Evolutionary conservation across 2,797 vertebrate species (phyloP).

Genomic region (Myotis pilosus): DNA sequence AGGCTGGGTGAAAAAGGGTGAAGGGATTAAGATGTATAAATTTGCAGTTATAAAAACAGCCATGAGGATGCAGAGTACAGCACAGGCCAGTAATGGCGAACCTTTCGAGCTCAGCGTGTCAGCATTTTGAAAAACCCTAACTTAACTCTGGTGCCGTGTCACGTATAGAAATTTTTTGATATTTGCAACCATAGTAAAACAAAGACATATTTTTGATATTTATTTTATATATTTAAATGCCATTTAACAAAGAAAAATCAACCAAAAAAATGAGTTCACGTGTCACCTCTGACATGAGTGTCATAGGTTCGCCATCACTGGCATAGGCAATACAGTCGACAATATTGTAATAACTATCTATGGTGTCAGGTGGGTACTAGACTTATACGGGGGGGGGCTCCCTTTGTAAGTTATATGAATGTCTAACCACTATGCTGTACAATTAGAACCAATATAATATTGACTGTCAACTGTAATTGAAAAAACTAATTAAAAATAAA

Average conservation of each 20-base stretch:
- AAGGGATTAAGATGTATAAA: neutral
- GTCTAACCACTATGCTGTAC: neutral
- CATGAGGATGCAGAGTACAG: neutral
- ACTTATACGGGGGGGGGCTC: rapidly evolving
- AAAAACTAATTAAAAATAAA: neutral
- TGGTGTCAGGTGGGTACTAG: neutral
- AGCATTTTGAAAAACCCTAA: no score
- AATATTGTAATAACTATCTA: neutral
- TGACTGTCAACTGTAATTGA: neutral
- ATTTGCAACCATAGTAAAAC: no score
- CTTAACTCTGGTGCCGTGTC: no score
- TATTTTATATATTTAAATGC: no score
- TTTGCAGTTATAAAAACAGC: neutral
- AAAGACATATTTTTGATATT: no score
- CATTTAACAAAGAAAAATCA: no score
- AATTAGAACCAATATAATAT: neutral
- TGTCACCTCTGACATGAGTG: no score
- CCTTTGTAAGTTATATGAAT: neutral
- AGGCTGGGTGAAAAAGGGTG: neutral
- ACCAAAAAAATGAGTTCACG: no score
- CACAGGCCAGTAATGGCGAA: neutral
- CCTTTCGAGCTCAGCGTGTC: no score
- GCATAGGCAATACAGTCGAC: neutral
- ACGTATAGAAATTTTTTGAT: no score
- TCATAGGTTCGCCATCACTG: no score